Conservation (phyloP, 2,113 vertebrate species). For the Dicerorhinus sumatrensis region DNA sequence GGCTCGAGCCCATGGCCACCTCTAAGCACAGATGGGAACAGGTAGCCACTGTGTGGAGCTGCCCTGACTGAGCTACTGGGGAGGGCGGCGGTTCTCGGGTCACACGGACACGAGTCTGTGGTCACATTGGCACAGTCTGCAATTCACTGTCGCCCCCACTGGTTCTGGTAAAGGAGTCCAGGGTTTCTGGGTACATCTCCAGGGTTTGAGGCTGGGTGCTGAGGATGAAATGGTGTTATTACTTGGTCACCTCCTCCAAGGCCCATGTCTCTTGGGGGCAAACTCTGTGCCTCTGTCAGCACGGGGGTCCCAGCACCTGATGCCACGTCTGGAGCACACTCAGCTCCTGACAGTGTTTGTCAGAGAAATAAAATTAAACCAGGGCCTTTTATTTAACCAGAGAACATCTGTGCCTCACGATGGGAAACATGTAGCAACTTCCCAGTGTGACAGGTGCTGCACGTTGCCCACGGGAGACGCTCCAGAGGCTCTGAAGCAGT, state of each 20-base stretch:
- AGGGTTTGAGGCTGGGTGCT: neutral
- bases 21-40: accelerated
- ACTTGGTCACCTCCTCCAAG: accelerated
- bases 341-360: neutral
- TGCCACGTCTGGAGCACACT: accelerated
- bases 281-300: neutral
- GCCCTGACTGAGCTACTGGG: neutral
- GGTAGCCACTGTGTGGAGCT: accelerated
- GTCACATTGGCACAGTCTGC: too few relatives aligned
- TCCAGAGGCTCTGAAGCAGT: too few relatives aligned
- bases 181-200: neutral
- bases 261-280: neutral
- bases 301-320: too few relatives aligned
- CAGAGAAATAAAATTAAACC: neutral
- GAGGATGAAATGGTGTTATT: neutral
- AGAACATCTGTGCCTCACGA: accelerated
- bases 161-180: neutral
- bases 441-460: accelerated
- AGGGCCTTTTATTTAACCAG: neutral
- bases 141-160: neutral
- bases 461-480: accelerated
- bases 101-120: neutral
- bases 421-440: accelerated
- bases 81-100: accelerated
- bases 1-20: accelerated